A percentile compares a stretch with the other conserved stretches of the same genome.
phyloP scores from a whole-genome alignment of 2,888 invertebrate genomes.

The Orchestes rusci region DNA sequence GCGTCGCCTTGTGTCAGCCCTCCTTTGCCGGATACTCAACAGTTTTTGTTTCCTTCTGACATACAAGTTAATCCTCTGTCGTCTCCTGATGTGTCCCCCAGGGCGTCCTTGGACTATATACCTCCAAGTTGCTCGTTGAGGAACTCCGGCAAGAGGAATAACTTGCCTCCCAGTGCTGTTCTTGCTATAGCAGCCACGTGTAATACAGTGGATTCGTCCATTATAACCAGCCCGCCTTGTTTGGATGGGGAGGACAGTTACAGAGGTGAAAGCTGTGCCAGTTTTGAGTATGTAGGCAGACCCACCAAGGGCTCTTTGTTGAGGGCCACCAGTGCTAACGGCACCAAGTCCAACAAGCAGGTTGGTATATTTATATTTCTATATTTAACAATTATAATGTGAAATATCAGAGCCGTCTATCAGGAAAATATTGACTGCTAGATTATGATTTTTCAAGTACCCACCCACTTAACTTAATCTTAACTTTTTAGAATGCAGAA shows the following conservation, averaged over 20 bases:
- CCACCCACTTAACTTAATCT: no score
- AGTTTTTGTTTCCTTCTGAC: conserved; percentile 57
- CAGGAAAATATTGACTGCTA: no score
- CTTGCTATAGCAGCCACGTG: conserved; percentile 45
- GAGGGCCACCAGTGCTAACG: conserved; percentile 37
- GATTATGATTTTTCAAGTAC: no score
- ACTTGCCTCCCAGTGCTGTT: conserved; percentile 53
- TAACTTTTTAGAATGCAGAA: no score
- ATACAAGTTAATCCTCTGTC: conserved; percentile 47
- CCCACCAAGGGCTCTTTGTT: conserved; percentile 37
- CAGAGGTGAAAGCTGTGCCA: conserved; percentile 56
- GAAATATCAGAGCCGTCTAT: no score
- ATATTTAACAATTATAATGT: no score
- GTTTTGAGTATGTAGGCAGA: conserved; percentile 55
- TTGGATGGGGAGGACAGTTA: conserved; percentile 57
- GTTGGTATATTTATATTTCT: no score
- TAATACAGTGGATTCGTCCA: conserved; percentile 45
- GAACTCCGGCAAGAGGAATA: conserved; percentile 37
- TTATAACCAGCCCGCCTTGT: conserved; percentile 49
- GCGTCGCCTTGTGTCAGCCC: conserved; percentile 50
- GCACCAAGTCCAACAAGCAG: no score
- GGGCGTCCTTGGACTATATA: conserved; percentile 47
- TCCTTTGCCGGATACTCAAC: conserved; percentile 46
- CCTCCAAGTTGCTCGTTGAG: conserved; percentile 46
- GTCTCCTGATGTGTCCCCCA: conserved; percentile 41